Percentiles rank a stretch among this genome's conserved stretches.
Conservation (phyloP, 2,113 vertebrate genomes). For the Aleadryas rufinucha region DNA sequence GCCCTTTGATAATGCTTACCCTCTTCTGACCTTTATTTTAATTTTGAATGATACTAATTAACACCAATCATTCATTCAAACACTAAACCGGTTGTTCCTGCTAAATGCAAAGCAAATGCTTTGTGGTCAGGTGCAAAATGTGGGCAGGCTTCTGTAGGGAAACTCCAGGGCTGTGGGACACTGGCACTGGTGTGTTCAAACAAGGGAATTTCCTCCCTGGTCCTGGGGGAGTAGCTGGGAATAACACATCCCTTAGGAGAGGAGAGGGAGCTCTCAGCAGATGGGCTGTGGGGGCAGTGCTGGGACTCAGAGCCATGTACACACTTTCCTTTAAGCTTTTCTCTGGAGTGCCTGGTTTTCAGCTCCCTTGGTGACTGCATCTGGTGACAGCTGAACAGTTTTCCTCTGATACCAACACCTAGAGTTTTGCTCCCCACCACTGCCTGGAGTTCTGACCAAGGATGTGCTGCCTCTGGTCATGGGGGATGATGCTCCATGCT, state of each 20-base stretch:
- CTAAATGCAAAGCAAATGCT: constrained; percentile 37
- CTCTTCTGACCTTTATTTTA: constrained; percentile 50
- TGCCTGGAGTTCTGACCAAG: not conserved
- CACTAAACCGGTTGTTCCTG: constrained; percentile 50
- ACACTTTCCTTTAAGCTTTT: not conserved
- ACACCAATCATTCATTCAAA: constrained; percentile 22
- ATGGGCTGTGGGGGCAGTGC: not conserved
- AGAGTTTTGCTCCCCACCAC: not conserved
- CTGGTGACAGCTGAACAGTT: not conserved
- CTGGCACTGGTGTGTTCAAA: not conserved
- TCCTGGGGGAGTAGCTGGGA: not conserved
- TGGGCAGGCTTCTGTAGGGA: constrained; percentile 10
- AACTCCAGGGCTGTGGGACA: not conserved
- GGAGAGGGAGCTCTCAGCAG: not conserved
- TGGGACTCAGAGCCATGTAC: not conserved
- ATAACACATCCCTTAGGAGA: not conserved
- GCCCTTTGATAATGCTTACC: constrained; percentile 50
- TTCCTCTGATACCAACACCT: not conserved
- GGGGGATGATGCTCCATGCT: not conserved
- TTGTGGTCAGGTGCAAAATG: constrained; percentile 31
- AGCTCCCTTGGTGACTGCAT: not conserved
- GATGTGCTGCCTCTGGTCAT: not conserved
- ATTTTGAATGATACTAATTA: constrained; percentile 56
- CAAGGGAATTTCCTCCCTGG: constrained; percentile 16
- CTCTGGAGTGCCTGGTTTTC: not conserved